phyloP scores from a whole-genome alignment of 2,888 invertebrate genomes.

The Tachina lurida region DNA sequence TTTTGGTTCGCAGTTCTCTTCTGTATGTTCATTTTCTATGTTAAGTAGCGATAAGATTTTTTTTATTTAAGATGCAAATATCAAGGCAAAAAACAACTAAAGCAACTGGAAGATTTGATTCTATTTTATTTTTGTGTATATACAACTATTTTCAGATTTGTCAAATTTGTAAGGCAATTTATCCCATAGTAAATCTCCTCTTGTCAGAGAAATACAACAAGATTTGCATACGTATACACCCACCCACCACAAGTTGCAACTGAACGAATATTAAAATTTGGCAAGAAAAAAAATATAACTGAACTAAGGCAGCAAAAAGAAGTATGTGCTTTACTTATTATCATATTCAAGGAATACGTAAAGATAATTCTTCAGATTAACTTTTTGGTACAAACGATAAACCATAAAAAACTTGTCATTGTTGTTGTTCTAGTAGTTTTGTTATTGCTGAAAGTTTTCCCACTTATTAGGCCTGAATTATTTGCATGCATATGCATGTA shows the following conservation, averaged over 20 bases:
- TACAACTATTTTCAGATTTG: slow-evolving; percentile 69
- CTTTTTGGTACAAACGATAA: slow-evolving; percentile 23
- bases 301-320: not conserved
- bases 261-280: slow-evolving; percentile 53
- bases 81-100: slow-evolving; percentile 23
- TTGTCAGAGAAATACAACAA: slow-evolving; percentile 69
- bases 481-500: not conserved
- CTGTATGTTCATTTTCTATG: slow-evolving; percentile 63
- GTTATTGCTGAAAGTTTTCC: not conserved
- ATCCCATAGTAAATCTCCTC: slow-evolving; percentile 66
- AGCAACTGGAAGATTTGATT: slow-evolving; percentile 34
- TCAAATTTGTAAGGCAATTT: slow-evolving; percentile 70
- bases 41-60: slow-evolving; percentile 67
- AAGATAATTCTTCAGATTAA: slow-evolving; percentile 38
- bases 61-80: slow-evolving; percentile 59
- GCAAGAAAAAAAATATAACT: not conserved
- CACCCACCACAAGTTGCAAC: slow-evolving; percentile 65
- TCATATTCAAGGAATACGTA: slow-evolving; percentile 23
- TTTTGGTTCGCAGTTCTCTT: not conserved
- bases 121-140: slow-evolving; percentile 45
- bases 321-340: slow-evolving; percentile 31
- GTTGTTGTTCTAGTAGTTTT: not conserved
- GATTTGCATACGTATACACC: slow-evolving; percentile 71
- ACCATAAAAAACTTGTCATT: not conserved
- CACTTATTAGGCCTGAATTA: not conserved